A percentile compares a stretch with the other conserved stretches of the same genome.
phyloP scores from a whole-genome alignment of 2,797 vertebrate species.

The Dendrocincla tyrannina region DNA sequence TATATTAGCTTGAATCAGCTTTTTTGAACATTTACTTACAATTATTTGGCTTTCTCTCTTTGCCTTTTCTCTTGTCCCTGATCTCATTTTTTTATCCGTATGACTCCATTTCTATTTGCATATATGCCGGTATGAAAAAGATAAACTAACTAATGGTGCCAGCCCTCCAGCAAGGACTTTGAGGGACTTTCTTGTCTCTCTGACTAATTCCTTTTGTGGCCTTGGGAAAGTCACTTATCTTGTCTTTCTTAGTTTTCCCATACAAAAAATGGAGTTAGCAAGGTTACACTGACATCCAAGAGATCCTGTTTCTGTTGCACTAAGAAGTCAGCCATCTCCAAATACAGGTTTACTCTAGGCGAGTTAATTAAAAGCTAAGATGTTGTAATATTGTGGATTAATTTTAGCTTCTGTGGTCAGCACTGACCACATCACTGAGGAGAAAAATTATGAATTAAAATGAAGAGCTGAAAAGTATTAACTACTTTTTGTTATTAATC shows the following conservation, averaged over 20 bases:
- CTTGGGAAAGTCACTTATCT: slow-evolving; percentile 62
- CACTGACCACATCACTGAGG: background rate
- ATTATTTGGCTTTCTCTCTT: slow-evolving; percentile 6
- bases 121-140: slow-evolving; percentile 41
- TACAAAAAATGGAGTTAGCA: slow-evolving; percentile 20
- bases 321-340: background rate
- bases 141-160: slow-evolving; percentile 32
- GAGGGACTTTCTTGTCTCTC: slow-evolving; percentile 36
- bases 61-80: slow-evolving; percentile 3
- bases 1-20: background rate
- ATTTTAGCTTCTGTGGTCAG: background rate
- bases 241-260: slow-evolving; percentile 23
- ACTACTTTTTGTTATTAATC: slow-evolving; percentile 34
- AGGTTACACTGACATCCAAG: background rate
- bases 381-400: background rate
- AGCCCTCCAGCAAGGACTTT: slow-evolving; percentile 48
- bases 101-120: slow-evolving; percentile 37
- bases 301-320: background rate
- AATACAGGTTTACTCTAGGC: background rate
- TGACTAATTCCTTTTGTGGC: slow-evolving; percentile 43
- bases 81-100: background rate
- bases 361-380: slow-evolving; percentile 8
- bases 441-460: background rate
- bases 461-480: slow-evolving; percentile 7
- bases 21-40: background rate